These are phyloP conservation scores for Helicoverpa zea DNA, from an alignment of 1,140 invertebrate genomes.

Conservation along the genomic window DNA sequence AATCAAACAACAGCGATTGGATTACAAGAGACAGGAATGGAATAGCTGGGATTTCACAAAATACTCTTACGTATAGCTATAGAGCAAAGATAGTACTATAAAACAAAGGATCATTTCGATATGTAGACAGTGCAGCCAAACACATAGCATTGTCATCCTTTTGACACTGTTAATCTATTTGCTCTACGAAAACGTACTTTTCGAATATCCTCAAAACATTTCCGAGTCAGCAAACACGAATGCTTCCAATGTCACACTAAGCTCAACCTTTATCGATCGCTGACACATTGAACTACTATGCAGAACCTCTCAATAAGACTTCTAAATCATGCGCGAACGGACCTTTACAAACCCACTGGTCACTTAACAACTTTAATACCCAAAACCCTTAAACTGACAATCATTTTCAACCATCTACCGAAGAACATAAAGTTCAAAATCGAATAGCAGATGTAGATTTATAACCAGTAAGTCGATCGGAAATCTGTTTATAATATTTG, in stretches of 20 bases:
- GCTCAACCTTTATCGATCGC: background rate
- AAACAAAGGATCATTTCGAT: no score
- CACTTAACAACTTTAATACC: constrained; percentile 7
- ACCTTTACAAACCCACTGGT: constrained; percentile 6
- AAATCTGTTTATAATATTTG: constrained; percentile 47
- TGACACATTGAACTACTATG: background rate
- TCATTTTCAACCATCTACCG: background rate
- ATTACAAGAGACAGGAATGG: no score
- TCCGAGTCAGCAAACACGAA: background rate
- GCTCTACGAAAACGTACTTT: no score
- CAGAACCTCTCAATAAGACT: constrained; percentile 28
- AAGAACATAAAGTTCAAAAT: constrained; percentile 7
- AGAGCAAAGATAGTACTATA: no score
- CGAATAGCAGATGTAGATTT: background rate
- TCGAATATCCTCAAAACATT: no score
- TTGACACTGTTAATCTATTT: no score
- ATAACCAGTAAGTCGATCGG: constrained; percentile 9
- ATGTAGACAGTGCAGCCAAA: no score
- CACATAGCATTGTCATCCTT: no score
- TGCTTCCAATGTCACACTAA: background rate
- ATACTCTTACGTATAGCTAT: no score
- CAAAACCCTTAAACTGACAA: background rate
- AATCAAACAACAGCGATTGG: no score
- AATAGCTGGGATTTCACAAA: no score
- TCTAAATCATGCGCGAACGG: constrained; percentile 32